Evolutionary conservation across 2,113 vertebrate genomes (phyloP), one percentile per base, ranked within the genome.

Genomic region (Isurus oxyrinchus): DNA sequence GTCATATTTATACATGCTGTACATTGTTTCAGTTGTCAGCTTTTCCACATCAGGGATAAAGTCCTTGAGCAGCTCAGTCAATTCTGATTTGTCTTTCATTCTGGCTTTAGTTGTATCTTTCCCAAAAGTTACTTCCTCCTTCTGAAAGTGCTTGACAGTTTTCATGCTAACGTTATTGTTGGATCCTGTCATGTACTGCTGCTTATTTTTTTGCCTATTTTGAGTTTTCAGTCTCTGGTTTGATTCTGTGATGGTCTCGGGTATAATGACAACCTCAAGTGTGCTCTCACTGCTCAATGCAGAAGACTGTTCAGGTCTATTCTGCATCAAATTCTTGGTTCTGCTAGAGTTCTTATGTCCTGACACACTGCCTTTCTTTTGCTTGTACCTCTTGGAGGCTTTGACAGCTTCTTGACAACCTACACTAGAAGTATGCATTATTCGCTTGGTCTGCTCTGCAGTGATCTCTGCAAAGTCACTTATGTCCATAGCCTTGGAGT

Each of bases 11-110:
- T 97, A 97, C 97, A 98, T 97, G 0, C 97, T 97, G 76, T 1
- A 97, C 87, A 98, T 31, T 0, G 97, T 97, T 0, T 5, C 0
- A 0, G 97, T 96, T 0, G 97, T 96, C 57, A 98, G 93, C 0
- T 27, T 97, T 96, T 66, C 96, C 59, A 97, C 97, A 0, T 97
- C 93, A 59, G 98, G 98, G 91, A 98, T 97, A 97, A 98, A 98
- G 96, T 98, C 98, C 7, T 97, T 97, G 0, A 98, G 76, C 95
- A 97, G 97, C 94, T 95, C 94, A 55, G 35, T 23, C 44, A 95
- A 61, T n/a, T 72, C 2, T 44, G 66, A 69, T 66, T 96, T 55
- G 96, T 97, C 0, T 0, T 97, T 97, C 96, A 98, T 96, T 96
- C 97, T 95, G 27, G 6, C 11, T 49, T 69, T 21, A 11, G 40